Evolutionary conservation across 2,888 invertebrate genomes (phyloP), one percentile per base, ranked within the genome.

Genomic region (Meloe dianella): DNA sequence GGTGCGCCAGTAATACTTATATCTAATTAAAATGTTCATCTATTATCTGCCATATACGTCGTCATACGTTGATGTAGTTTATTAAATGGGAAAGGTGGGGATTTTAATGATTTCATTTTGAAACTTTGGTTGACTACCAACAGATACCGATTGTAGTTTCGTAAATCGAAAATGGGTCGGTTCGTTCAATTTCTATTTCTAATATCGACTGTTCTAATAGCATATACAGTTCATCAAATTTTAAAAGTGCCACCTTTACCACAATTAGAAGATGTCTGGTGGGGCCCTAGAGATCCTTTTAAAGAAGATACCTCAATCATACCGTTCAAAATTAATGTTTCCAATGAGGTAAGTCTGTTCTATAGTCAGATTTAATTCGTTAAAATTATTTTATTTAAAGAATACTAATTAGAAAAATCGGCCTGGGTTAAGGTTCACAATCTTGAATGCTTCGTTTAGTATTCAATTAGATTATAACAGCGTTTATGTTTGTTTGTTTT

Each of bases 261-360:
- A 12, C 64, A 75, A 54, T 66, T 80, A 14, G 75, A 76, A 35
- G 81, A 88, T 5, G 82, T 85, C 22, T 89, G 89, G 83, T 91
- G 91, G 90, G 90, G 90, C 0, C 80, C 84, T 0, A 86, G 86
- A 41, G 77, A 84, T 32, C 85, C 86, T 0, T 80, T 81, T 35
- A 82, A 85, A 24, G 84, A 84, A 38, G 88, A 90, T 75, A 77
- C 81, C 0, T 84, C 86, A 22, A 87, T 91, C 63, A 85, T 84
- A 67, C 87, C 88, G 0, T 91, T 87, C 75, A 84, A 85, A 77
- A 87, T 92, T 67, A 85, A 88, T 63, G 85, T 91, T 65, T 79
- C 88, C 0, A 85, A 89, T 77, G 85, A 87, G 84, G 91, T 91
- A 83, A 84, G 84, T 84, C 66, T 71, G 82, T 84, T 84, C 51